Conservation (phyloP, 1,140 invertebrate genomes). For the Rhagoletis pomonella region DNA sequence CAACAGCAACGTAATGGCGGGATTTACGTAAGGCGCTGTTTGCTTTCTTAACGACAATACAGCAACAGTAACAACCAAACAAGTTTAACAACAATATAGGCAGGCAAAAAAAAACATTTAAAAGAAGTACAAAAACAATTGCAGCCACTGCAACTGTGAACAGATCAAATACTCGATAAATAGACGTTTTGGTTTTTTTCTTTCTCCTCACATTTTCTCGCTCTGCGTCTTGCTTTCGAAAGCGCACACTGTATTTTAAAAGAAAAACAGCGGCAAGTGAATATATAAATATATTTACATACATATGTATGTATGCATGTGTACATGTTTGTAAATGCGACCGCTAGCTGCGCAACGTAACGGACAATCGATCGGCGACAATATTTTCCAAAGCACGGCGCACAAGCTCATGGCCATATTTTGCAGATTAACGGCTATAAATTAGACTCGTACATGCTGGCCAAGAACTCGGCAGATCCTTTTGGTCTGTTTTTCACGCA, state of each 20-base stretch:
- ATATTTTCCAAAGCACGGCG: background rate
- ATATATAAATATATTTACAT: too few relatives aligned
- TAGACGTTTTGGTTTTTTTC: background rate
- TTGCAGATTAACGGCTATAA: background rate
- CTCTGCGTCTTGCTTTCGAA: background rate
- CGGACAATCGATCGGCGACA: background rate
- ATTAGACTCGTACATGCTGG: background rate
- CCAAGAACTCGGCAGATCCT: too few relatives aligned
- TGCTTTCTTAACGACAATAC: background rate
- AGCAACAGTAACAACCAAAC: conserved; percentile 6
- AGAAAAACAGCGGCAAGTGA: too few relatives aligned
- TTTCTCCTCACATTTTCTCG: background rate
- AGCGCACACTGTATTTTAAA: background rate
- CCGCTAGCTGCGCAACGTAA: background rate
- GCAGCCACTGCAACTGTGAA: conserved; percentile 15
- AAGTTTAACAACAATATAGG: conserved; percentile 1
- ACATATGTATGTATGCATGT: too few relatives aligned
- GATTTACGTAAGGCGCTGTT: conserved; percentile 17
- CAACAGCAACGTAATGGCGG: background rate
- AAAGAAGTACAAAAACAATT: background rate
- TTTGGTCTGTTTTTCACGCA: background rate
- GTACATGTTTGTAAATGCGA: too few relatives aligned
- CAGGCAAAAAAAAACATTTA: background rate
- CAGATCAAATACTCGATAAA: conserved; percentile 7
- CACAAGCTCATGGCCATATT: background rate